phyloP scores from a whole-genome alignment of 2,888 invertebrate genomes.

The Drosophila parthenogenetica region DNA sequence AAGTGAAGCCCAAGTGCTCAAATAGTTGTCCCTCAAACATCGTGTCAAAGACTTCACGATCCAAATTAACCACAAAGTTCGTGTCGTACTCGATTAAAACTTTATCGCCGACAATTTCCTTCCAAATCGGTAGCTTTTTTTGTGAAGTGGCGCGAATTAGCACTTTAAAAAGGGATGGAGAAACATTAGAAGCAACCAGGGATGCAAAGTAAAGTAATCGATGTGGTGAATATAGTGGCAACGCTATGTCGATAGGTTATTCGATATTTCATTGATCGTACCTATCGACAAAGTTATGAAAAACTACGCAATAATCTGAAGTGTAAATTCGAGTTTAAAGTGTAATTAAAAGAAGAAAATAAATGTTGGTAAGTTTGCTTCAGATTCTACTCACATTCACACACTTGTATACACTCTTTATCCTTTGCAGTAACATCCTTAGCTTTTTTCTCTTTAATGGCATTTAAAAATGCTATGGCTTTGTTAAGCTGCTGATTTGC shows the following conservation, averaged over 20 bases:
- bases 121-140: conserved; percentile 87
- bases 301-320: too few species aligned
- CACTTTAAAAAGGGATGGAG: conserved; percentile 62
- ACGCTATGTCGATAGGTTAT: too few species aligned
- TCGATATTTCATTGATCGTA: too few species aligned
- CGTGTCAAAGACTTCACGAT: conserved; percentile 87
- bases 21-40: conserved; percentile 91
- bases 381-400: conserved; percentile 79
- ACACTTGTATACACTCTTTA: conserved; percentile 76
- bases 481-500: conserved; percentile 74
- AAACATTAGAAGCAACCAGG: neutral
- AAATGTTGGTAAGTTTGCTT: neutral
- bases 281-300: too few species aligned
- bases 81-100: conserved; percentile 89
- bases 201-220: too few species aligned
- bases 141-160: conserved; percentile 78
- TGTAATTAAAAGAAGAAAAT: too few species aligned
- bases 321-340: too few species aligned
- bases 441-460: conserved; percentile 67
- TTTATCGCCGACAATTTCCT: conserved; percentile 89
- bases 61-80: conserved; percentile 89
- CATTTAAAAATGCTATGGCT: conserved; percentile 67
- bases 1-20: conserved; percentile 88
- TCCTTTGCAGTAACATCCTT: conserved; percentile 62
- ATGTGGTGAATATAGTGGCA: too few species aligned